A percentile compares a stretch with the other conserved stretches of the same genome.
These are phyloP conservation scores for Uria lomvia DNA, from an alignment of 2,113 vertebrate genomes.

Conservation along the genomic window DNA sequence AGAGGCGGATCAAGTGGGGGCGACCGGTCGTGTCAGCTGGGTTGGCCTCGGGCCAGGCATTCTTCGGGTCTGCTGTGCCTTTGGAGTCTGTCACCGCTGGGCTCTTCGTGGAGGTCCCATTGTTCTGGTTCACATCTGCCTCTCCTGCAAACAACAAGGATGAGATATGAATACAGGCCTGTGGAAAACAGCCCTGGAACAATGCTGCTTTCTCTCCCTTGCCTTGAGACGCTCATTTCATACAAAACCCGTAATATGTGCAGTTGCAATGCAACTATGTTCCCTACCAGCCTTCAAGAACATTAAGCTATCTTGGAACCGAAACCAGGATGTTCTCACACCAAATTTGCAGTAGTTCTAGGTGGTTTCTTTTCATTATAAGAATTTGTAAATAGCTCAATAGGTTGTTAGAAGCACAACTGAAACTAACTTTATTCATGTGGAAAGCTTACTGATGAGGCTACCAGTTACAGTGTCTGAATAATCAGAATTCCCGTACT, in stretches of 20 bases:
- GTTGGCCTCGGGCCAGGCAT: conserved; percentile 82
- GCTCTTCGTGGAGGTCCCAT: conserved; percentile 88
- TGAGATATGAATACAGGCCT: conserved; percentile 85
- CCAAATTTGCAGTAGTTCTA: neutral
- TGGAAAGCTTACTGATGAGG: neutral
- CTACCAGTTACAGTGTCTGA: neutral
- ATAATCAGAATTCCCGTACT: neutral
- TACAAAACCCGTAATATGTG: conserved; percentile 49
- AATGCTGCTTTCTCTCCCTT: conserved; percentile 80
- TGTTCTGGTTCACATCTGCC: conserved; percentile 96
- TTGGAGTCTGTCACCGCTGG: conserved; percentile 93
- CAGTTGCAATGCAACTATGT: neutral
- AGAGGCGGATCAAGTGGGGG: conserved; percentile 99
- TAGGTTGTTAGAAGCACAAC: neutral
- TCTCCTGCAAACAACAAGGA: conserved; percentile 95
- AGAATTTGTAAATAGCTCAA: neutral
- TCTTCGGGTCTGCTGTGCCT: conserved; percentile 81
- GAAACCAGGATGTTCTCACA: neutral
- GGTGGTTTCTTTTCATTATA: neutral
- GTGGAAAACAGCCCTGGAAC: conserved; percentile 79
- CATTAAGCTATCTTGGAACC: conserved; percentile 13
- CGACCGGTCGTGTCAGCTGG: conserved; percentile 88
- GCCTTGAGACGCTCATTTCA: conserved; percentile 63
- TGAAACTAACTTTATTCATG: neutral
- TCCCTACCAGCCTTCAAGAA: neutral